Evolutionary conservation across 2,797 vertebrate species (phyloP), one percentile per base, ranked within the genome.

Genomic region (Oreonectes daqikongensis): DNA sequence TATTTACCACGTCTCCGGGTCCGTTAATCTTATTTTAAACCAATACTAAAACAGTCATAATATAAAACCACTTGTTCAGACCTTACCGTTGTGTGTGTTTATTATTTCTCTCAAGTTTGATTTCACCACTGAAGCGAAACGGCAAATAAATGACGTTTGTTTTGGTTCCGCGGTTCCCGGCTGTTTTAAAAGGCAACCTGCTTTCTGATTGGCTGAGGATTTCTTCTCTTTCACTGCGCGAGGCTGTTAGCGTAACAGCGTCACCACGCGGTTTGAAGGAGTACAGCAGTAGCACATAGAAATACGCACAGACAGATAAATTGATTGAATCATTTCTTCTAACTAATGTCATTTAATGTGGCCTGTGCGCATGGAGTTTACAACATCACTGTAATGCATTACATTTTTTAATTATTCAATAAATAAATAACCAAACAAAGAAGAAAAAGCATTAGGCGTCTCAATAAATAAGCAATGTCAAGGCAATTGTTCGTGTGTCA

Each of bases 171-270:
- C 10, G 8, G 26, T 66, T 72, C 64, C 77, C 78, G 78, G 71
- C 18, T 61, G 52, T 80, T 87, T 87, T 85, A 85, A 87, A 85
- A 75, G 72, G 28, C 67, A 81, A 60, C 72, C 6, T 17, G 68
- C 6, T 17, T 67, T 12, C 79, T 84, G 79, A 86, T 87, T 87
- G 84, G 86, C 69, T 81, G 3, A 4, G 22, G 6, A 18, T 11
- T 30, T 61, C 17, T 68, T 53, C 60, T 18, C 44, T 30, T 38
- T 69, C 53, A 32, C 50, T 32, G 32, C 2, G 22, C 28, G 55
- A 4, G 66, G 26, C 12, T 20, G 5, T 30, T 40, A 15, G 30
- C 15, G 26, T 20, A 2, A 26, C 40, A 70, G 64, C 61, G 78
- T 68, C 84, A 17, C 30, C n/a, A 0, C 38, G 22, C 60, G 84